phyloP scores from a whole-genome alignment of 2,888 invertebrate species.

The Dasypogon diadema region DNA sequence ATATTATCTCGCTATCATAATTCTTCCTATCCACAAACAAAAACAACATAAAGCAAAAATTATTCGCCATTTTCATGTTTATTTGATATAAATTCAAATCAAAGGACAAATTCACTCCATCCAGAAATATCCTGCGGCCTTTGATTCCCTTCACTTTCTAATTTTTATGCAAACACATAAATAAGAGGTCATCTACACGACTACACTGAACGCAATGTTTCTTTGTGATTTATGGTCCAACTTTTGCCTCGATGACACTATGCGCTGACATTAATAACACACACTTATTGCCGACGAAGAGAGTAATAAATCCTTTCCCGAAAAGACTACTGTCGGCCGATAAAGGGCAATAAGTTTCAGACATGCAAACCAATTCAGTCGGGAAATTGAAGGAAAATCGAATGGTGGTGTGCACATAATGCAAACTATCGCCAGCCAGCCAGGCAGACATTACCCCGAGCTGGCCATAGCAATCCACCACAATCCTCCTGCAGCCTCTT shows the following conservation, averaged over 20 bases:
- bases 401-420: constrained; percentile 22
- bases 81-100: too few species aligned
- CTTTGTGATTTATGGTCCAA: constrained; percentile 28
- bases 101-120: too few species aligned
- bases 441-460: not conserved
- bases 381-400: constrained; percentile 13
- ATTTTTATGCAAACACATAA: constrained; percentile 9
- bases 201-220: not conserved
- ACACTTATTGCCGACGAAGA: constrained; percentile 39
- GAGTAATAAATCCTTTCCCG: constrained; percentile 30
- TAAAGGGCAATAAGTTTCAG: constrained; percentile 34
- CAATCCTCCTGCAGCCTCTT: too few species aligned
- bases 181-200: not conserved
- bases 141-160: not conserved
- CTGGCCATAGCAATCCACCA: not conserved
- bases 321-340: constrained; percentile 24
- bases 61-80: too few species aligned
- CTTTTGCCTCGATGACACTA: constrained; percentile 29
- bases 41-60: too few species aligned
- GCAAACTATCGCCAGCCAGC: not conserved
- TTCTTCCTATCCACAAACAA: too few species aligned
- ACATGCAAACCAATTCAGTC: constrained; percentile 38
- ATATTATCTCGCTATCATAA: too few species aligned
- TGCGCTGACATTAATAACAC: constrained; percentile 33
- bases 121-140: too few species aligned